Percentiles rank a stretch among this genome's conserved stretches.
phyloP scores from a whole-genome alignment of 1,140 invertebrate species.

The Trachymyrmex septentrionalis region DNA sequence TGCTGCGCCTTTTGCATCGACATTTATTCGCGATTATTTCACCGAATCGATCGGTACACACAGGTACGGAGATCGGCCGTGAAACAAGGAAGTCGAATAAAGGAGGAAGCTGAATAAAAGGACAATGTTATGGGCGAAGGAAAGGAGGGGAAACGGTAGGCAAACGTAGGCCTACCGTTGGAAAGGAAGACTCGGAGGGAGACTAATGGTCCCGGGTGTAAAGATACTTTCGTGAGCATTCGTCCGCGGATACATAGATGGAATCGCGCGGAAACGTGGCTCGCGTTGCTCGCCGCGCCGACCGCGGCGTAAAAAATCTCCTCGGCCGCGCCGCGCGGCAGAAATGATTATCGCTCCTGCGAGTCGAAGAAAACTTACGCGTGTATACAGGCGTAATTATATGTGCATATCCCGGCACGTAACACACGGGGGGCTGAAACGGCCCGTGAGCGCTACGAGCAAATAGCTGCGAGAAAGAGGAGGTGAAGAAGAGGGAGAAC shows the following conservation, averaged over 20 bases:
- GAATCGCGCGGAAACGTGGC: slow-evolving; percentile 62
- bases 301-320: slow-evolving; percentile 36
- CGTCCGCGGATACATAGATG: slow-evolving; percentile 48
- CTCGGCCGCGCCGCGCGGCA: slow-evolving; percentile 44
- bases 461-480: slow-evolving; percentile 67
- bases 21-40: slow-evolving; percentile 54
- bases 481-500: not conserved
- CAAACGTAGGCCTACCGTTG: too few species aligned
- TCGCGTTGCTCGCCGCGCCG: slow-evolving; percentile 39
- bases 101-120: slow-evolving; percentile 53
- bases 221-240: slow-evolving; percentile 54
- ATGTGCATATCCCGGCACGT: slow-evolving; percentile 68
- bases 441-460: slow-evolving; percentile 64
- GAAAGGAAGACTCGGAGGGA: slow-evolving; percentile 43
- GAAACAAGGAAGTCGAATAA: slow-evolving; percentile 51
- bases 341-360: slow-evolving; percentile 66
- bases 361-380: slow-evolving; percentile 68
- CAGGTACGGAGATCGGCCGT: not conserved
- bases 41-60: slow-evolving; percentile 40
- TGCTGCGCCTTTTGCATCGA: slow-evolving; percentile 38
- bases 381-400: slow-evolving; percentile 73
- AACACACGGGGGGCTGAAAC: slow-evolving; percentile 67
- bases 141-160: not conserved
- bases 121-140: slow-evolving; percentile 21
- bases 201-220: slow-evolving; percentile 47